Evolutionary conservation across 2,113 vertebrate species (phyloP), one percentile per base, ranked within the genome.

Genomic region (Conger conger): DNA sequence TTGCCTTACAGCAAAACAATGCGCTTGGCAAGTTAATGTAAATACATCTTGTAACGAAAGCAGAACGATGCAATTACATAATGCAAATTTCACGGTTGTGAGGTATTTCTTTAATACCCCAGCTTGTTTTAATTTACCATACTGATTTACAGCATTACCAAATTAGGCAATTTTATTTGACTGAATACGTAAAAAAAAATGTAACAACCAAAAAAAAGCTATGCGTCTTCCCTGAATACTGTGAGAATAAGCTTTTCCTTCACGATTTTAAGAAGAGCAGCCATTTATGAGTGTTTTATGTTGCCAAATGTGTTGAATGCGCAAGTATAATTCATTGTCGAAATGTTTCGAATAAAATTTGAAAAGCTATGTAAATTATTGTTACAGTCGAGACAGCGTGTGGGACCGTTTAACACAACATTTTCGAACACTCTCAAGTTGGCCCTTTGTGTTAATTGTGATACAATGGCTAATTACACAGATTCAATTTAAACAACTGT

Each of bases 401-500:
- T 73, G 68, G 68, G 68, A 73, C 68, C n/a, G 33, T 73, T 73
- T 73, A 73, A 73, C 68, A 73, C n/a, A 73, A 73, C 68, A 73
- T 73, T 73, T 73, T 73, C 30, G 68, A 73, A 73, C n/a, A 73
- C 68, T 73, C 68, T 73, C 68, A 73, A 73, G 68, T 73, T 73
- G 68, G n/a, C 68, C 68, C n/a, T 73, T 73, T 33, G 68, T 73
- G 68, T 73, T 73, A 73, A 73, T 73, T 73, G 68, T 73, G 68
- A 73, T 73, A 33, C 68, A 73, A 73, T 33, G 68, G 68, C 68
- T 73, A 73, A 73, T 73, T 73, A 33, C 68, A 73, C 68, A 73
- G 68, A 73, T 73, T 73, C 68, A 73, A 73, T 73, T 73, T 73
- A 73, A 73, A 73, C 68, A 73, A 73, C 68, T 73, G n/a, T 73